Evolutionary conservation across 2,888 invertebrate species (phyloP), one percentile per base, ranked within the genome.

Genomic region (Eupithecia exiguata): DNA sequence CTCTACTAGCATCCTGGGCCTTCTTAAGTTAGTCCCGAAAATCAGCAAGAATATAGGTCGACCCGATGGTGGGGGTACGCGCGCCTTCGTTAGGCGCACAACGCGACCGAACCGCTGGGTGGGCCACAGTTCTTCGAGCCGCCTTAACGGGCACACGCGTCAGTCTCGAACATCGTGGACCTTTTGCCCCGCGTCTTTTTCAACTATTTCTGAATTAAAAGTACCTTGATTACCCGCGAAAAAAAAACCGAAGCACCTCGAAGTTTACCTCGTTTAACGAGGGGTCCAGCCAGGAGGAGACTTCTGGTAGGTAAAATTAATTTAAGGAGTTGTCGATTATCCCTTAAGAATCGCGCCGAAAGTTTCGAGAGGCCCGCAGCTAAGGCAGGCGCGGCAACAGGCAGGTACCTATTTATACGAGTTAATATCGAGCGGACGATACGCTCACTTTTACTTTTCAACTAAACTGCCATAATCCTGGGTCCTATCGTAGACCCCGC

Each of bases 311-410:
- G 93, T 89, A 53, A 36, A 72, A 79, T 72, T 43, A 78, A 80
- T 76, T 74, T 80, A 74, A 76, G 77, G 77, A 74, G 74, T 70
- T 76, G 12, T 25, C 80, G 72, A 78, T 75, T 76, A 78, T 79
- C 83, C 82, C 79, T 74, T 82, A 83, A 78, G 79, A 84, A 84
- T 86, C 89, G 89, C 87, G 87, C 87, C 88, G 1, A 91, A 91
- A 92, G 87, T 91, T 92, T 91, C 82, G 83, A 21, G 84, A 77
- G 78, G 81, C 79, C 77, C 66, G 38, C 74, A 53, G 76, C 80
- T 80, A 80, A 81, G 84, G 83, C 84, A 87, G 89, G 85, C 87
- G 87, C 84, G 88, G 91, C 92, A 92, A 92, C 91, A 91, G 91
- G 91, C 91, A 91, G 91, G 91, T 92, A 25, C 25, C 5, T 58